Percentiles rank a stretch among this genome's conserved stretches.
Evolutionary conservation across 2,797 vertebrate genomes (phyloP).

Genomic region (Bradypodion ventrale): DNA sequence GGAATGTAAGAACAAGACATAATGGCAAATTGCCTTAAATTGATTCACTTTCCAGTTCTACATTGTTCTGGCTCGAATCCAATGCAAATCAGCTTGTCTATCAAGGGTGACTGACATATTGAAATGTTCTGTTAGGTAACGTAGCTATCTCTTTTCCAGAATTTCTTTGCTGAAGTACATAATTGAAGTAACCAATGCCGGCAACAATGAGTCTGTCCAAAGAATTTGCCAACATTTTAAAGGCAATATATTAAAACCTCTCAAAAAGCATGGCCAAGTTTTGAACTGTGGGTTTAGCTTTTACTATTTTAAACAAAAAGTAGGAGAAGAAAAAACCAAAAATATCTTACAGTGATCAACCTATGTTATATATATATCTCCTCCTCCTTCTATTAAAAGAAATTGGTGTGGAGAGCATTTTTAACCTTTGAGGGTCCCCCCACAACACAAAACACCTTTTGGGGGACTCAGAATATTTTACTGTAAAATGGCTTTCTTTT

Average conservation of each 20-base stretch:
- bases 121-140: constrained; percentile 5
- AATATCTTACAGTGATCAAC: not conserved
- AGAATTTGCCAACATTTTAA: not conserved
- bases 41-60: constrained; percentile 42
- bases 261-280: not conserved
- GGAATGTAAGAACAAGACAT: constrained; percentile 45
- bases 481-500: not conserved
- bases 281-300: not conserved
- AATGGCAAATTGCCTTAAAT: constrained; percentile 48
- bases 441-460: not conserved
- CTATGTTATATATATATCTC: not conserved
- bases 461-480: not conserved
- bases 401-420: not conserved
- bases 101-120: not conserved
- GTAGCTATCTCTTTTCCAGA: not conserved
- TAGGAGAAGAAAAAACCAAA: no score
- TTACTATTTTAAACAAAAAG: not conserved
- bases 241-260: not conserved
- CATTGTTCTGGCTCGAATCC: constrained; percentile 28
- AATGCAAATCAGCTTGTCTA: constrained; percentile 41
- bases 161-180: not conserved
- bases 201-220: no score
- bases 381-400: not conserved
- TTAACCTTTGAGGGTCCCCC: not conserved
- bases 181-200: constrained; percentile 6